Evolutionary conservation across 2,888 invertebrate species (phyloP), one percentile per base, ranked within the genome.

Genomic region (Acanthosepion lycidas): DNA sequence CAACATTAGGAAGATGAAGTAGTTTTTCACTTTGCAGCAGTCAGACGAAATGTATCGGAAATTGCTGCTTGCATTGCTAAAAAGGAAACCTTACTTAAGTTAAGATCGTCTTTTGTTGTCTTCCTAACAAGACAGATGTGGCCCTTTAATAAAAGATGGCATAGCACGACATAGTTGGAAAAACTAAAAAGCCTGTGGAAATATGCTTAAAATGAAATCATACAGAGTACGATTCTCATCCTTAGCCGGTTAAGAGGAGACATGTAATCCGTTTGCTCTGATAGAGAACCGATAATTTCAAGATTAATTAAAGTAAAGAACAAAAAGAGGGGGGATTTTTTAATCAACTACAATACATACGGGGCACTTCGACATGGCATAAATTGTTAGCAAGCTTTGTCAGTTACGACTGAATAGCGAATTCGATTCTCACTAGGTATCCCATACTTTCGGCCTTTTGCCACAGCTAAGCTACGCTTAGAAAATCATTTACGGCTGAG

Each of bases 181-280:
- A 9, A 33, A n/a, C n/a, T 78, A 28, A 8, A 8, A 23, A 78
- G 18, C 6, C n/a, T n/a, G 12, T 78, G 78, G 33, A 78, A 33
- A 78, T n/a, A 78, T n/a, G n/a, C 15, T 33, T n/a, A 59, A n/a
- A 78, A 78, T 78, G 12, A 28, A 78, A 78, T n/a, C 12, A 26
- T 15, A 64, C 8, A 28, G 8, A 8, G 78, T 0, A 12, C n/a
- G 8, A 78, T n/a, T n/a, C 28, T 78, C 8, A 78, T 78, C 78
- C n/a, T 78, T 78, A 78, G 78, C 78, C n/a, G 78, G n/a, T 78
- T 78, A 78, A 78, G 78, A 78, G n/a, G 78, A 18, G n/a, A 78
- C 12, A 9, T 33, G 33, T 78, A 78, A 42, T 33, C 12, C 20
- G n/a, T 15, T n/a, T n/a, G 1, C n/a, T n/a, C 64, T 64, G 26